phyloP scores from a whole-genome alignment of 2,888 invertebrate species.

The Iphiclides podalirius region DNA sequence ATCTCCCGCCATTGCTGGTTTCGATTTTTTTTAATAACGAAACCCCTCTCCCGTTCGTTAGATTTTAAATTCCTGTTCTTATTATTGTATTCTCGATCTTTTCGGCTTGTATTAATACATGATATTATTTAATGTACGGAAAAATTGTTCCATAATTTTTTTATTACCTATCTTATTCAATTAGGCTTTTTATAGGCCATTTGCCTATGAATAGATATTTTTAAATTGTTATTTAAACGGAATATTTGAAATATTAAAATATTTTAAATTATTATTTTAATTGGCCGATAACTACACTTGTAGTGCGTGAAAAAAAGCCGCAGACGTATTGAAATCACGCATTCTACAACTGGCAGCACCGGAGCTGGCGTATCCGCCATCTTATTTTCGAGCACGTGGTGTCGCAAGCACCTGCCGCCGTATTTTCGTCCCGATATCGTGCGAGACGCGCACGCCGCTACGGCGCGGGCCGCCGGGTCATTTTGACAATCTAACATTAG shows the following conservation, averaged over 20 bases:
- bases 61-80: neutral
- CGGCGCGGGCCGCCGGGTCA: conserved; percentile 57
- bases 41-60: neutral
- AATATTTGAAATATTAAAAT: too few species aligned
- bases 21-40: neutral
- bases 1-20: conserved; percentile 19
- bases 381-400: conserved; percentile 53
- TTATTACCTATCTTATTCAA: too few species aligned
- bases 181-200: too few species aligned
- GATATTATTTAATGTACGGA: too few species aligned
- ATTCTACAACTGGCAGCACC: conserved; percentile 53
- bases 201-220: too few species aligned
- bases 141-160: too few species aligned
- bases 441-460: conserved; percentile 60
- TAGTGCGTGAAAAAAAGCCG: conserved; percentile 32
- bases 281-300: conserved; percentile 10
- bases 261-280: conserved; percentile 3
- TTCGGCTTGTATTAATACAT: too few species aligned
- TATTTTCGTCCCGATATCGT: conserved; percentile 52
- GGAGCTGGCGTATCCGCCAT: conserved; percentile 52
- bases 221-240: too few species aligned
- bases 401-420: conserved; percentile 47
- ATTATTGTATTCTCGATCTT: neutral
- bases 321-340: conserved; percentile 43
- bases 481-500: conserved; percentile 66